Conservation (phyloP, 2,113 vertebrate species). For the Leptobrachium leishanense region DNA sequence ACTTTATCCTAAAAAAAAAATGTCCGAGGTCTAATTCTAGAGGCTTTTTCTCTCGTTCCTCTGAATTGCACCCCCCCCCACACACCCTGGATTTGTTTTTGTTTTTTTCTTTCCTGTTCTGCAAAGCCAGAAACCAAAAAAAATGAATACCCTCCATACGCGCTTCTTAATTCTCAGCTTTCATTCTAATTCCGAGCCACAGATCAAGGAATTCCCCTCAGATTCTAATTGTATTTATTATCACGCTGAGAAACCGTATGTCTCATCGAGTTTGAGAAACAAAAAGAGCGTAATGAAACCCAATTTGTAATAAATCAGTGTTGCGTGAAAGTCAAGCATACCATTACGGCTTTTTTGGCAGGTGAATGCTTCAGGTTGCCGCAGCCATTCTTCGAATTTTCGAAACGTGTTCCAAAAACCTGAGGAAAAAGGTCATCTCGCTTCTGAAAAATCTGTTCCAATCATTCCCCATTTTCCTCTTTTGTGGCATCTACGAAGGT, state of each 20-base stretch:
- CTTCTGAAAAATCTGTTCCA: too few relatives aligned
- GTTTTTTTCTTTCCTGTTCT: not conserved
- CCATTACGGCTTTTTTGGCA: too few relatives aligned
- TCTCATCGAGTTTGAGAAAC: conserved; percentile 14
- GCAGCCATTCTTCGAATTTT: too few relatives aligned
- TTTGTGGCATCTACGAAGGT: too few relatives aligned
- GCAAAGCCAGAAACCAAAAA: not conserved
- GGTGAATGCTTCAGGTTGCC: too few relatives aligned
- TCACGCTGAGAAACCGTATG: conserved; percentile 7
- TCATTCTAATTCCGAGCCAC: conserved; percentile 9
- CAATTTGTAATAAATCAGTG: not conserved
- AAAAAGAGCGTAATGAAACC: conserved; percentile 21
- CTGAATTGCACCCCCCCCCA: not conserved
- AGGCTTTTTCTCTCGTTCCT: conserved; percentile 1
- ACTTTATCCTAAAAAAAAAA: too few relatives aligned
- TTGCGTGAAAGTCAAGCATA: conserved; percentile 11
- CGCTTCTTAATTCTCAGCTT: conserved; percentile 3
- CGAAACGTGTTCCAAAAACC: not conserved
- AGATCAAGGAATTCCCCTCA: conserved; percentile 24
- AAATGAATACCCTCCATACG: conserved; percentile 4
- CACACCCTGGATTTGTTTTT: not conserved
- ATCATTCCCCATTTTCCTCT: too few relatives aligned
- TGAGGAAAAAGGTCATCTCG: not conserved
- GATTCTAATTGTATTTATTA: conserved; percentile 39
- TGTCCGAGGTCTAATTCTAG: not conserved